phyloP scores from a whole-genome alignment of 1,140 invertebrate species.

The Pogonomyrmex barbatus region DNA sequence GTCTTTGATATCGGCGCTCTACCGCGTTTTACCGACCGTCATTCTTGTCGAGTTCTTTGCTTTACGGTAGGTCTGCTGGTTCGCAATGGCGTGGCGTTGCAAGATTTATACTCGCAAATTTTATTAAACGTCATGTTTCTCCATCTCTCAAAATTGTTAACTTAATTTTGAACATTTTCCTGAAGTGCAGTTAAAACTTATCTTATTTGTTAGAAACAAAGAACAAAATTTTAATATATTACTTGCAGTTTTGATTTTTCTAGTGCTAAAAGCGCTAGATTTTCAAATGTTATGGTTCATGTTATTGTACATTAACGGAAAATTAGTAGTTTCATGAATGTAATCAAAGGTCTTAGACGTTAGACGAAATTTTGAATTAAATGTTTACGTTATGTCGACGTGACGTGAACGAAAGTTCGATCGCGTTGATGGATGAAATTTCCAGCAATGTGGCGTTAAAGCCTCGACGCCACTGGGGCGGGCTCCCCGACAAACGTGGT shows the following conservation, averaged over 20 bases:
- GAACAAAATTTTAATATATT: not conserved
- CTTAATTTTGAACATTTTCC: not conserved
- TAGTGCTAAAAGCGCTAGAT: not conserved
- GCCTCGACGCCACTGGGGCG: slow-evolving; percentile 58
- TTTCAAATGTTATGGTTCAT: not conserved
- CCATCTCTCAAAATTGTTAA: not conserved
- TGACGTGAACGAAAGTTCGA: not conserved
- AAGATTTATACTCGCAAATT: not conserved
- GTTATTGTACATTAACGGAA: not conserved
- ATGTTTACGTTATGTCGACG: not conserved
- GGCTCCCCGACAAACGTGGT: slow-evolving; percentile 29
- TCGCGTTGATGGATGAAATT: slow-evolving; percentile 22
- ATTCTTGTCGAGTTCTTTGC: slow-evolving; percentile 13
- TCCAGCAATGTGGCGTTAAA: slow-evolving; percentile 26
- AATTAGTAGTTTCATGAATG: not conserved
- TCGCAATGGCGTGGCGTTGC: slow-evolving; percentile 8
- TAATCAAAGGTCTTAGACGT: not conserved
- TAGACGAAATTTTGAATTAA: not conserved
- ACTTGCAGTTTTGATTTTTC: not conserved
- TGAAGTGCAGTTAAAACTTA: not conserved
- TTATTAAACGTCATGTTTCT: not conserved
- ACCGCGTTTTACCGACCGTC: not conserved
- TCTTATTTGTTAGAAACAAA: not conserved
- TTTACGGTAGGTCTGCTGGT: slow-evolving; percentile 17
- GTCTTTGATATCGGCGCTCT: slow-evolving; percentile 71